Conservation (phyloP, 2,888 invertebrate genomes). For the Ferrisia virgata region DNA sequence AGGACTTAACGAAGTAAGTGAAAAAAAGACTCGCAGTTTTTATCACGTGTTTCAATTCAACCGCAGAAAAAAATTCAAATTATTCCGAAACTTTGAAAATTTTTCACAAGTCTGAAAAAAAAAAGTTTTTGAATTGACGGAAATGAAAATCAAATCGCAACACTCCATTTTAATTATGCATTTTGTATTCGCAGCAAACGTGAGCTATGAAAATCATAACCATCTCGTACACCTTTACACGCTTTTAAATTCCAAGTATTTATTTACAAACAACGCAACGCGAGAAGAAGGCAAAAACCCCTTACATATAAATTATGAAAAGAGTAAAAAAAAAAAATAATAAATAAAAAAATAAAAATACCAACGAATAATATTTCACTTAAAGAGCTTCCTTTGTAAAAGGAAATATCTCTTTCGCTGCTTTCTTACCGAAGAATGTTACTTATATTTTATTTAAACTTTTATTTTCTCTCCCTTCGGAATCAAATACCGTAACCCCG, state of each 20-base stretch:
- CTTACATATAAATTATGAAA: not conserved
- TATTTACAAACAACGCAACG: constrained; percentile 18
- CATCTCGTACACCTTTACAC: constrained; percentile 17
- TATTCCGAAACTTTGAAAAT: not conserved
- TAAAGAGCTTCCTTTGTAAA: constrained; percentile 25
- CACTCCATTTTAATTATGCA: constrained; percentile 5
- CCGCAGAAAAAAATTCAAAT: not conserved
- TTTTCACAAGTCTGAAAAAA: not conserved
- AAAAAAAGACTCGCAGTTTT: too few species aligned
- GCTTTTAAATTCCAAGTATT: constrained; percentile 21
- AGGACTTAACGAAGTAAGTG: too few species aligned
- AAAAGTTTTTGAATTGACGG: not conserved
- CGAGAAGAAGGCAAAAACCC: not conserved
- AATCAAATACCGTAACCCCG: constrained; percentile 32
- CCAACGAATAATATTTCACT: constrained; percentile 34
- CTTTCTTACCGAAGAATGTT: constrained; percentile 13
- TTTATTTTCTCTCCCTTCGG: constrained; percentile 29
- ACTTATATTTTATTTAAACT: constrained; percentile 34
- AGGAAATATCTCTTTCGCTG: constrained; percentile 32
- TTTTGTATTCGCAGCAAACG: not conserved
- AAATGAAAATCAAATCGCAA: not conserved
- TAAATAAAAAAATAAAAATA: too few species aligned
- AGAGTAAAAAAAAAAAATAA: constrained; percentile 11
- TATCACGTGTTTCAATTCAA: not conserved
- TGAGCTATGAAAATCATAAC: constrained; percentile 2